Conservation (phyloP, 2,113 vertebrate species). For the Aleadryas rufinucha region DNA sequence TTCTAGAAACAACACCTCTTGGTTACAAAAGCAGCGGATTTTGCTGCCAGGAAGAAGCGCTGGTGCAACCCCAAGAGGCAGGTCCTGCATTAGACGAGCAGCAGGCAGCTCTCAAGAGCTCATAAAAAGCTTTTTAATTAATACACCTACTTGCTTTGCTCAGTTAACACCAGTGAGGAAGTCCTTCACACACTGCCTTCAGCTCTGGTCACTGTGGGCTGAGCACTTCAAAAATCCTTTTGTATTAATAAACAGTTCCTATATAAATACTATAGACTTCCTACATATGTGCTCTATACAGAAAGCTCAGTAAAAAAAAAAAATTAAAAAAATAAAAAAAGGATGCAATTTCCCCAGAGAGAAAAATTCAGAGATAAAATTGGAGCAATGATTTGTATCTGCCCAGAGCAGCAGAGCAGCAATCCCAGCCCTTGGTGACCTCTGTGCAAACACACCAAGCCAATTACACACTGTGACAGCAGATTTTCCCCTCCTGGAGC, state of each 20-base stretch:
- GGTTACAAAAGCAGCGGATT: not conserved
- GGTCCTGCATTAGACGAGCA: not conserved
- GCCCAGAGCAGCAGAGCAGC: not conserved
- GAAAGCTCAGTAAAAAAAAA: not conserved
- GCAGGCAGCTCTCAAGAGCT: not conserved
- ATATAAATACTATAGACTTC: not conserved
- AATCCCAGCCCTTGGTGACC: conserved; percentile 18
- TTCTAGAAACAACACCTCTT: not conserved
- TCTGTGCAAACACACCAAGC: not conserved
- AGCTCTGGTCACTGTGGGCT: not conserved
- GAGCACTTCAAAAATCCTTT: not conserved
- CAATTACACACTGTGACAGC: conserved; percentile 4
- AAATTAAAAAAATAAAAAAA: not conserved
- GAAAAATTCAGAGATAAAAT: not conserved
- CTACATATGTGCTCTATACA: not conserved
- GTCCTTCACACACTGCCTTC: not conserved
- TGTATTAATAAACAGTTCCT: not conserved
- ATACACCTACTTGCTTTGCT: not conserved
- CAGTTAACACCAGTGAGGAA: not conserved
- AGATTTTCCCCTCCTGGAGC: not conserved
- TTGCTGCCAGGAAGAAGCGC: not conserved
- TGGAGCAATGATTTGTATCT: conserved; percentile 1
- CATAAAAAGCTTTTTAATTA: not conserved
- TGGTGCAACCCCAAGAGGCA: not conserved
- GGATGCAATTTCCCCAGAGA: not conserved